Evolutionary conservation across 2,113 vertebrate genomes (phyloP).

Genomic region (Phaethon lepturus): DNA sequence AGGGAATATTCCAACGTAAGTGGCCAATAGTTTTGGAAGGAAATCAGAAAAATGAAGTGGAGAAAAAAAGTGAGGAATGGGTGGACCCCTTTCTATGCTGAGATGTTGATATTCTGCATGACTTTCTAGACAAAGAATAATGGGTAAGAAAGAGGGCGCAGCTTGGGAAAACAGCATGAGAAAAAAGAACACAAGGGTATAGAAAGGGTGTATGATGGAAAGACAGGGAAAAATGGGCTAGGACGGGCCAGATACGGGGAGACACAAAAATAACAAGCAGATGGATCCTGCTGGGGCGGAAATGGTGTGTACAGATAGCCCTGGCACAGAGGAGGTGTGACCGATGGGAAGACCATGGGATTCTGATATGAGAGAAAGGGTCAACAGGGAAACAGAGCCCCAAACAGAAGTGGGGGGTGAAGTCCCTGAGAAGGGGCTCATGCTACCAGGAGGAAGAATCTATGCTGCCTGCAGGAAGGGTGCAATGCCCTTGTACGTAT

Average conservation of each 20-base stretch:
- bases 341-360: background rate
- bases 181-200: background rate
- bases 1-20: background rate
- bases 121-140: background rate
- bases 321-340: background rate
- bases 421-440: background rate
- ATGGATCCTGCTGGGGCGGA: background rate
- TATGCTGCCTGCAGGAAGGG: background rate
- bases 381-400: background rate
- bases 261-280: background rate
- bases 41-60: background rate
- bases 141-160: background rate
- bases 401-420: accelerated
- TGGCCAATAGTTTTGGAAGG: background rate
- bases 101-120: background rate
- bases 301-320: background rate
- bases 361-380: background rate
- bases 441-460: background rate
- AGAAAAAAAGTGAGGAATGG: background rate
- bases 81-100: background rate
- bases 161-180: background rate
- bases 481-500: background rate
- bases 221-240: background rate
- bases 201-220: background rate
- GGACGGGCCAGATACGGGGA: background rate